These are phyloP conservation scores for Neelides folsomi DNA, from an alignment of 2,888 invertebrate genomes.

Conservation along the genomic window DNA sequence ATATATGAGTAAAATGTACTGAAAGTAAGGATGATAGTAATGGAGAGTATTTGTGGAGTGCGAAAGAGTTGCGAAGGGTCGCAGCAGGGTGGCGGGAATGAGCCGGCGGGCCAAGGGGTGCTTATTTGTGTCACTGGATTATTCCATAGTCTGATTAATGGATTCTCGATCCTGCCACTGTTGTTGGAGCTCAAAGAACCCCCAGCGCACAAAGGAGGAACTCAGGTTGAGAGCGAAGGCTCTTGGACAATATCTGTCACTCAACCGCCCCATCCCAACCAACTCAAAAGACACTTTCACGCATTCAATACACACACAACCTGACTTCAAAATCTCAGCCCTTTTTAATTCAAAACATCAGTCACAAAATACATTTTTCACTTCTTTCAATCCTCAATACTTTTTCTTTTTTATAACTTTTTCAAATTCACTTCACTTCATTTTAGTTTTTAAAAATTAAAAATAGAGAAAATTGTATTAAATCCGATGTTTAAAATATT, in stretches of 20 bases:
- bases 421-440: too few relatives aligned
- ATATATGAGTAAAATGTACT: slow-evolving; percentile 1
- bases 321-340: background rate
- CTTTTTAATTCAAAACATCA: background rate
- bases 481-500: slow-evolving; percentile 5
- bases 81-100: slow-evolving; percentile 30
- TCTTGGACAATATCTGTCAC: slow-evolving; percentile 25
- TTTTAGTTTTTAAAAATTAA: background rate
- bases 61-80: slow-evolving; percentile 26
- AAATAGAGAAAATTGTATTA: slow-evolving; percentile 1
- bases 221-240: slow-evolving; percentile 5
- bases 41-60: slow-evolving; percentile 10
- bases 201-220: background rate
- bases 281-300: background rate
- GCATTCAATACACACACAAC: background rate
- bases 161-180: slow-evolving; percentile 21
- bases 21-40: slow-evolving; percentile 8
- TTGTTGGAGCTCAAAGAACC: slow-evolving; percentile 9
- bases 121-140: slow-evolving; percentile 34
- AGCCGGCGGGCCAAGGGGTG: slow-evolving; percentile 31
- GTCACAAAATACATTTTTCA: too few relatives aligned
- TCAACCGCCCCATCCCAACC: slow-evolving; percentile 5
- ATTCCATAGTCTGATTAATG: slow-evolving; percentile 34
- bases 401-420: too few relatives aligned
- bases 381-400: too few relatives aligned